These are phyloP conservation scores for Neria commutata DNA, from an alignment of 2,888 invertebrate species.

Conservation along the genomic window DNA sequence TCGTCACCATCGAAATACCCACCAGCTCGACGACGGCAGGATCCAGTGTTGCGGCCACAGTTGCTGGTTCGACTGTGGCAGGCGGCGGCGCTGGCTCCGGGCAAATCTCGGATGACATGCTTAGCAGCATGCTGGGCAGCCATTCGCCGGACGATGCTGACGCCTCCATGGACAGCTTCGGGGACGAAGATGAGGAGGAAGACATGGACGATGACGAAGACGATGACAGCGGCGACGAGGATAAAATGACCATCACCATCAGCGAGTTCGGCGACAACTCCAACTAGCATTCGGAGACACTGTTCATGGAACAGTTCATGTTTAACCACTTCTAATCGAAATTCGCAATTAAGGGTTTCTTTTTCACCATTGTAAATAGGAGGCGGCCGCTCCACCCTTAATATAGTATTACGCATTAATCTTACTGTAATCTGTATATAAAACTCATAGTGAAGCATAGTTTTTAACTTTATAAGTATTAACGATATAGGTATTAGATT, in stretches of 20 bases:
- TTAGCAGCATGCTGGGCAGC: constrained; percentile 17
- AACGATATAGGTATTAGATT: too few species aligned
- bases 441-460: too few species aligned
- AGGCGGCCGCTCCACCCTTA: too few species aligned
- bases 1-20: constrained; percentile 57
- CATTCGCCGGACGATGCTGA: constrained; percentile 29
- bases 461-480: too few species aligned
- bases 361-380: too few species aligned
- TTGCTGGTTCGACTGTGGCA: constrained; percentile 53
- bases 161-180: constrained; percentile 39
- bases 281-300: constrained; percentile 60
- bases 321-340: constrained; percentile 56
- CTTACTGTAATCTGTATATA: too few species aligned
- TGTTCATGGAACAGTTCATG: constrained; percentile 61
- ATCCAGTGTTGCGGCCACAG: constrained; percentile 50
- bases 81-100: constrained; percentile 13
- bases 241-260: constrained; percentile 58
- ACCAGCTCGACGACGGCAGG: constrained; percentile 21
- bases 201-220: constrained; percentile 37
- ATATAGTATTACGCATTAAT: too few species aligned
- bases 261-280: constrained; percentile 55
- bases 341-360: too few species aligned
- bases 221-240: constrained; percentile 55
- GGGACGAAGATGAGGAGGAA: constrained; percentile 45
- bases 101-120: too few species aligned